phyloP scores from a whole-genome alignment of 1,140 invertebrate genomes.

The Drosophila baimaii region DNA sequence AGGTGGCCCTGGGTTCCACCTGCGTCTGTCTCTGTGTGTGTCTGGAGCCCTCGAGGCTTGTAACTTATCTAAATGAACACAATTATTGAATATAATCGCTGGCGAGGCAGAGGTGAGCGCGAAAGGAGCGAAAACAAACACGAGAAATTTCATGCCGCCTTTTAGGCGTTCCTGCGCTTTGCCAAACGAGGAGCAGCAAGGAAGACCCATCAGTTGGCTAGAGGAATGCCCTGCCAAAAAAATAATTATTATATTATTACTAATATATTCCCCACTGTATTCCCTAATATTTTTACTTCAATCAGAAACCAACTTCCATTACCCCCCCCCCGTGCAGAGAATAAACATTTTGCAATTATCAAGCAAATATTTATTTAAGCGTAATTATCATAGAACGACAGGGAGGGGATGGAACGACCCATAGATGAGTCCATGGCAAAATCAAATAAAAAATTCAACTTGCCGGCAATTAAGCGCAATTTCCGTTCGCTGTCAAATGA shows the following conservation, averaged over 20 bases:
- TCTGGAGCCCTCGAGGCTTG: constrained; percentile 66
- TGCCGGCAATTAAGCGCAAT: constrained; percentile 68
- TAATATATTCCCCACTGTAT: too few relatives aligned
- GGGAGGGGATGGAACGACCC: background rate
- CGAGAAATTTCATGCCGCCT: constrained; percentile 65
- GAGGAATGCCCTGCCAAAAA: background rate
- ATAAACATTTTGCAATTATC: constrained; percentile 41
- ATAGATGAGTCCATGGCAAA: constrained; percentile 15
- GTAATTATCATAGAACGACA: constrained; percentile 34
- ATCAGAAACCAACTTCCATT: background rate
- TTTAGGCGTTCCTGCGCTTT: constrained; percentile 64
- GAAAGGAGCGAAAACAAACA: constrained; percentile 66
- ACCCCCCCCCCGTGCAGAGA: constrained; percentile 8
- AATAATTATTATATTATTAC: background rate
- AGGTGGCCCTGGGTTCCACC: constrained; percentile 49
- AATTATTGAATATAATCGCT: constrained; percentile 84
- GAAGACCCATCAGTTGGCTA: too few relatives aligned
- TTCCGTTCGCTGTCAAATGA: constrained; percentile 57
- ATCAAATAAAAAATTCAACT: constrained; percentile 54
- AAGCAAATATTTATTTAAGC: constrained; percentile 55
- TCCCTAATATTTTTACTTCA: too few relatives aligned
- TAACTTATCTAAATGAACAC: constrained; percentile 83
- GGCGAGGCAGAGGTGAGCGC: constrained; percentile 5
- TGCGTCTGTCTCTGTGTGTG: constrained; percentile 6
- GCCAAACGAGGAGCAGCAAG: background rate